These are phyloP conservation scores for Sericinus montela DNA, from an alignment of 2,888 invertebrate species.

Conservation along the genomic window DNA sequence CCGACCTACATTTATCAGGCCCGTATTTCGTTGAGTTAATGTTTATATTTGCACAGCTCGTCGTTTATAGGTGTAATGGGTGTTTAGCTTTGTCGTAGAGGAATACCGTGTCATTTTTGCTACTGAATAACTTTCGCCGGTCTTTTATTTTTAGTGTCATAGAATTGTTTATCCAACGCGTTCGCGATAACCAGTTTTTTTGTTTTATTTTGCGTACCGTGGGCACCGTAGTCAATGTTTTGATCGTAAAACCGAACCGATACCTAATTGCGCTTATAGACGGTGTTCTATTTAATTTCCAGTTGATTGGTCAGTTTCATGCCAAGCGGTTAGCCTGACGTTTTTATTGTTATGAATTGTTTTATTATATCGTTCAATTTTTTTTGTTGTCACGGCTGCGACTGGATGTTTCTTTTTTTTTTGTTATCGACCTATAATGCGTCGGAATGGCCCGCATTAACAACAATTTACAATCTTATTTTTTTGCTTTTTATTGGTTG, in stretches of 20 bases:
- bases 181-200: background rate
- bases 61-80: conserved; percentile 16
- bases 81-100: conserved; percentile 33
- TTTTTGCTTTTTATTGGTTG: conserved; percentile 22
- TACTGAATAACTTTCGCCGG: conserved; percentile 25
- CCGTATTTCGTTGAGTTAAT: conserved; percentile 20
- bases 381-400: conserved; percentile 32
- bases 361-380: conserved; percentile 38
- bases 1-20: background rate
- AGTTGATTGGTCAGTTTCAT: conserved; percentile 56
- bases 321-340: conserved; percentile 50
- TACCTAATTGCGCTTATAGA: conserved; percentile 59
- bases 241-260: conserved; percentile 64
- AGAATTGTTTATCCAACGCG: conserved; percentile 22
- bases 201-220: background rate
- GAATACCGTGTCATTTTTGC: conserved; percentile 42
- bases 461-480: conserved; percentile 24
- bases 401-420: conserved; percentile 29
- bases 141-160: conserved; percentile 16
- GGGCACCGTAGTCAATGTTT: conserved; percentile 56
- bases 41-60: conserved; percentile 19
- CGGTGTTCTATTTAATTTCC: conserved; percentile 67
- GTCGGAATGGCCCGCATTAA: conserved; percentile 21
- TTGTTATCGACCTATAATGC: conserved; percentile 30
- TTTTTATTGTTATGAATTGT: conserved; percentile 74